These are phyloP conservation scores for Pristionchus japonicus DNA, from an alignment of 2,888 invertebrate genomes.

Conservation along the genomic window DNA sequence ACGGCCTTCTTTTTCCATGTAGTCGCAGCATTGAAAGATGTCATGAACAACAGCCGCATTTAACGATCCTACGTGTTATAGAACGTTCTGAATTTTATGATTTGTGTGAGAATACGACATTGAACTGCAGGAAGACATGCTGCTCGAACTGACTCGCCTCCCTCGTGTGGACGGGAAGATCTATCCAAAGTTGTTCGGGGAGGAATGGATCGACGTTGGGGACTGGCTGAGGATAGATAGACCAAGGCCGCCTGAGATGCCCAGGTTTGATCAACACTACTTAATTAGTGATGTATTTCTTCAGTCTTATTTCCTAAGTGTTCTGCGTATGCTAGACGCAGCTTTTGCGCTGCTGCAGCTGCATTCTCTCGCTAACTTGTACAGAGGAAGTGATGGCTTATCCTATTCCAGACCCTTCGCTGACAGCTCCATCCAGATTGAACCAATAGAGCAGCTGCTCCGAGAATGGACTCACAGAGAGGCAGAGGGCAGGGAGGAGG, in stretches of 20 bases:
- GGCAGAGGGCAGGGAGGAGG: constrained; percentile 23
- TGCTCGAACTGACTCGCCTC: constrained; percentile 42
- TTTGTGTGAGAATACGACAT: too few species aligned
- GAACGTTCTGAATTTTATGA: too few species aligned
- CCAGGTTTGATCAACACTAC: constrained; percentile 21
- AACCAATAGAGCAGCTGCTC: background rate
- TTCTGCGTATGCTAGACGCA: too few species aligned
- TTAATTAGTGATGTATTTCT: background rate
- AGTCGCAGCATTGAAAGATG: too few species aligned
- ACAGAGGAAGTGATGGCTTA: background rate
- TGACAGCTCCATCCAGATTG: background rate
- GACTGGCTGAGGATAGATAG: constrained; percentile 52
- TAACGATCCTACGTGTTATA: too few species aligned
- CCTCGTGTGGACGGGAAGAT: constrained; percentile 61
- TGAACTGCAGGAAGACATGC: constrained; percentile 27
- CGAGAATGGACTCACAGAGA: constrained; percentile 17
- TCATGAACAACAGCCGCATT: too few species aligned
- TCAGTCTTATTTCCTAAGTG: too few species aligned
- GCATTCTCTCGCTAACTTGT: too few species aligned
- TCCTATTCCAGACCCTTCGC: constrained; percentile 38
- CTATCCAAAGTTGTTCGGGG: constrained; percentile 58
- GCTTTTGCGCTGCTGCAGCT: too few species aligned
- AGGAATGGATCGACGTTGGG: constrained; percentile 56
- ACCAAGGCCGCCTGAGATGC: constrained; percentile 49
- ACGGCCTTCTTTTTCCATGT: too few species aligned